Base-by-base conservation (phyloP, 2,797 vertebrate genomes). In the Hybognathus amarus region DNA sequence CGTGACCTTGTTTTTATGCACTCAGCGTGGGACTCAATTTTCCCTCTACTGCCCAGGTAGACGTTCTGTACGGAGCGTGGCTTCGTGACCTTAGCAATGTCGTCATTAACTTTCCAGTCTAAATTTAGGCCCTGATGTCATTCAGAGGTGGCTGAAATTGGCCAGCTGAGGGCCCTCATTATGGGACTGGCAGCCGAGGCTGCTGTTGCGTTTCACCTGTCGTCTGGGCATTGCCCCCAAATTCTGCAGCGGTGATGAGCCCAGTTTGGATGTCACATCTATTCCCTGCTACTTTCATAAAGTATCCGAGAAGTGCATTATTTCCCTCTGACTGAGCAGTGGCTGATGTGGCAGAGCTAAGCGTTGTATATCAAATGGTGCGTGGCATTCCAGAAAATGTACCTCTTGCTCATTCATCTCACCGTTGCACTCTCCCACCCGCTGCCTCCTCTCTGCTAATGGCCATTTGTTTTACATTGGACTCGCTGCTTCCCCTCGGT, bases 61-160 rank as follows among this genome's bases (percentile, higher is more conserved):
- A 83, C 77, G 83, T 75, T 83, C 52, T 33, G 71, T 79, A 88
- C 36, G 84, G 80, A 68, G 45, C 13, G 36, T 75, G 38, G 59
- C 83, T 79, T 77, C 30, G 77, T 80, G 88, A 93, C 93, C 91
- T 87, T 86, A 80, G 76, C 27, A 45, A 66, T 85, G 89, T 90
- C 84, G 90, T 90, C 92, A 93, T 94, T 95, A 94, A 94, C 94
- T 94, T 94, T 94, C 90, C 89, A 87, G 90, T 91, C 92, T 93
- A 91, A 91, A 92, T 94, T 93, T 94, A 93, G 94, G 90, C 89
- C 38, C 84, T 86, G 88, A 85, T 74, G 30, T 86, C 86, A 89
- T 92, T 77, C 50, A 64, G 80, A 81, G 71, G 82, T 54, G 63
- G 77, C 80, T 59, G 77, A 79, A 86, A 88, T 84, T 80, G 85